These are phyloP conservation scores for Tiphia femorata DNA, from an alignment of 2,888 invertebrate genomes.

Conservation along the genomic window DNA sequence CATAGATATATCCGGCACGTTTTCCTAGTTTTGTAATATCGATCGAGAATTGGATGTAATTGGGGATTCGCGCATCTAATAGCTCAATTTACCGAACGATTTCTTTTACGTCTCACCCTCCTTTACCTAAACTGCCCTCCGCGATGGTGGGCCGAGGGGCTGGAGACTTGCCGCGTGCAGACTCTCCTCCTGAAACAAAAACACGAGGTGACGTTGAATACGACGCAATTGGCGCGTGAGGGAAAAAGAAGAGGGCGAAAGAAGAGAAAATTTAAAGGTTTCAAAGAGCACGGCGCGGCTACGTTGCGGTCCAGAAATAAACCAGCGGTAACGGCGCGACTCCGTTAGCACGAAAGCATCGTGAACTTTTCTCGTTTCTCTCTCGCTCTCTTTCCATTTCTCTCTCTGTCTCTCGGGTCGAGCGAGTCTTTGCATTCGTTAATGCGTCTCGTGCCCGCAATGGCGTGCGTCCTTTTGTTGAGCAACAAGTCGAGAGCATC, in stretches of 20 bases:
- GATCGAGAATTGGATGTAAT: too few relatives aligned
- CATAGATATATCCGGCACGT: too few relatives aligned
- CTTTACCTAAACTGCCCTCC: constrained; percentile 59
- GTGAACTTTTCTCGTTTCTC: too few relatives aligned
- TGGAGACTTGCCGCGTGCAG: constrained; percentile 49
- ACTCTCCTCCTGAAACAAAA: constrained; percentile 58
- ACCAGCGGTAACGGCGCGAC: neutral
- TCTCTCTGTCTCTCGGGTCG: too few relatives aligned
- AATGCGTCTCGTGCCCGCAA: neutral
- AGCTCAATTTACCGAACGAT: too few relatives aligned
- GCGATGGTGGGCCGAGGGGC: constrained; percentile 51
- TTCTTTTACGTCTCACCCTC: too few relatives aligned
- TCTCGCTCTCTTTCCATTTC: neutral
- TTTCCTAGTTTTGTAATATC: too few relatives aligned
- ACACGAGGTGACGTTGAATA: neutral
- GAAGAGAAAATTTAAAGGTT: neutral
- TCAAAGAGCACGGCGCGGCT: neutral
- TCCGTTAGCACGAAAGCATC: too few relatives aligned
- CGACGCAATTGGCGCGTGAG: too few relatives aligned
- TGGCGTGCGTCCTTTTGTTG: neutral
- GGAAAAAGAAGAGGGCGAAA: too few relatives aligned
- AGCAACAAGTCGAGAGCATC: too few relatives aligned
- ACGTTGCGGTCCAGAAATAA: neutral
- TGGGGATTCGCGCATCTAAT: too few relatives aligned
- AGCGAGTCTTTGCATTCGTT: constrained; percentile 2